Base-by-base conservation (phyloP, 2,113 vertebrate species). In the Ariopsis seemanni region DNA sequence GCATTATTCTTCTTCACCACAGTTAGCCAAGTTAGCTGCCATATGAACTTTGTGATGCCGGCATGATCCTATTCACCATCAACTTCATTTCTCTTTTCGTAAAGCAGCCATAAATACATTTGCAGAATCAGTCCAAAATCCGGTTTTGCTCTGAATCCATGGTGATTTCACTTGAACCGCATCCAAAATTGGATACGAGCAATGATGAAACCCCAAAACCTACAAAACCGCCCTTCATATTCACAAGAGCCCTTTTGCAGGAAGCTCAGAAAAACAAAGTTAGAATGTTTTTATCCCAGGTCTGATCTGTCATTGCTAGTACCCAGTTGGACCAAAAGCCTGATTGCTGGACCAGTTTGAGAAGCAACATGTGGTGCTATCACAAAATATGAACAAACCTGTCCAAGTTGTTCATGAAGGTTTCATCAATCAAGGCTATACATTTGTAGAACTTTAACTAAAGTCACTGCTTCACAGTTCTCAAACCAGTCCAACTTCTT, bases 21-120 rank as follows among this genome's bases (percentile, higher is more conserved):
- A 67, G 84, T 81, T 50, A 58, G 84, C 55, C 67, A 67, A 71
- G 83, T 77, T 83, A 90, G 89, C 89, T 90, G 89, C 89, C 89
- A 80, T 86, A 79, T 87, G 80, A 84, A 84, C 86, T 62, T 12
- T 12, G 62, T 60, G 81, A 55, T 7, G 53, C 85, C 20, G 9
- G 4, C 30, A 82, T 5, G 25, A 62, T 11, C 30, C 79, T 60
- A 4, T 62, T 60, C 20, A 25, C 30, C 9, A 22, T 14, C 25
- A 62, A 82, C 79, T 62, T 62, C 78, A 80, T 58, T 57, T 80
- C 5, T 80, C 8, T 75, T 52, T 50, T 50, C 34, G 4, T 72
- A 60, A 84, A 65, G 42, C 22, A 30, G 48, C 60, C 58, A 22
- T 60, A 85, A 85, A 84, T 63, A 52, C 15, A 30, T 7, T 58